These are phyloP conservation scores for Aphelinus certus DNA, from an alignment of 1,140 invertebrate genomes.

Conservation along the genomic window DNA sequence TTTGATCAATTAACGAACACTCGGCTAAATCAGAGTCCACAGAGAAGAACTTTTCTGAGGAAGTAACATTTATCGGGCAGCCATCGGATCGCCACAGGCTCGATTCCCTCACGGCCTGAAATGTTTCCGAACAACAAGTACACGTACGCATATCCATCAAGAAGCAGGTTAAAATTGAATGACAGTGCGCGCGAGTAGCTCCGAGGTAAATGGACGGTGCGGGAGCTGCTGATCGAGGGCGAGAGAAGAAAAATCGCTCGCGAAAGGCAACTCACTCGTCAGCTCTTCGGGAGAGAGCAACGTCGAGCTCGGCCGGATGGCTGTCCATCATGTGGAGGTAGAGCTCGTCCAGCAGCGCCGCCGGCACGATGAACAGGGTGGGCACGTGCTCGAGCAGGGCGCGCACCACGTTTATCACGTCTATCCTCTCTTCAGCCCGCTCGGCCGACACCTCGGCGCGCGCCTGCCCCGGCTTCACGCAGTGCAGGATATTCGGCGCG, in stretches of 20 bases:
- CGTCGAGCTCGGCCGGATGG: slow-evolving; percentile 81
- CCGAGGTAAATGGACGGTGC: no score
- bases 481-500: slow-evolving; percentile 92
- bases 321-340: slow-evolving; percentile 86
- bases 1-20: no score
- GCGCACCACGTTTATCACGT: slow-evolving; percentile 89
- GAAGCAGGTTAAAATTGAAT: no score
- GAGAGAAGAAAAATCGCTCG: slow-evolving; percentile 6
- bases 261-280: slow-evolving; percentile 66
- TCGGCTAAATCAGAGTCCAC: no score
- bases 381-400: slow-evolving; percentile 82
- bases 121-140: no score
- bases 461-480: slow-evolving; percentile 71
- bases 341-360: slow-evolving; percentile 84
- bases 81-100: no score
- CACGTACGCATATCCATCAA: no score
- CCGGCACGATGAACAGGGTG: slow-evolving; percentile 79
- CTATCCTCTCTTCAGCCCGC: slow-evolving; percentile 81
- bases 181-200: no score
- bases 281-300: slow-evolving; percentile 64
- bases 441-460: slow-evolving; percentile 73
- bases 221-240: background rate
- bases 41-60: no score
- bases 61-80: no score
- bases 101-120: no score